Evolutionary conservation across 2,888 invertebrate genomes (phyloP), one percentile per base, ranked within the genome.

Genomic region (Sminthurinus aureus): DNA sequence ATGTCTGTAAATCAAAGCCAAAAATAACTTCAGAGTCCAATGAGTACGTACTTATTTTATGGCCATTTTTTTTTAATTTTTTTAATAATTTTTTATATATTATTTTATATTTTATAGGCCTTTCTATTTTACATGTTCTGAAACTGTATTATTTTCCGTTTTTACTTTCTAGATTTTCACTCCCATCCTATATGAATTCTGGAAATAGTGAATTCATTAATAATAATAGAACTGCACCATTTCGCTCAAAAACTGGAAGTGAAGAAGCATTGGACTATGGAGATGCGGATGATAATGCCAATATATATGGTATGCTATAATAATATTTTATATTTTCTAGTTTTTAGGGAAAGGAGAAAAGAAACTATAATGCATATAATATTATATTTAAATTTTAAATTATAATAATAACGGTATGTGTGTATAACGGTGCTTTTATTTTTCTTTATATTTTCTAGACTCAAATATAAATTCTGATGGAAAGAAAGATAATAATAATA

Each of bases 401-500:
- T 6, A 38, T 38, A 38, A 38, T 4, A 38, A 38, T 6, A 38
- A 38, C 38, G 6, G 6, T 38, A 38, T 38, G 6, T 38, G 6
- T 38, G 6, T 38, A 38, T 38, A 38, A 38, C 3, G 6, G 6
- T 38, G 38, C 38, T 38, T 38, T 38, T 38, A 38, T 38, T 38
- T 38, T 38, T 6, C 38, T 38, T 38, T 38, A 38, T 4, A 38
- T 38, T 38, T 38, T 38, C 38, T 38, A 22, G 15, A 50, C 20
- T 69, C 73, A 71, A 67, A 80, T 52, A n/a, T 51, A 11, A 81
- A 4, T 81, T 13, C 74, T 38, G 58, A 26, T 24, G 12, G 22
- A 9, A 79, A 75, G 38, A 81, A 81, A 52, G 81, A 77, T 6
- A 79, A 50, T 22, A 82, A 77, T 6, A 79, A 50, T 22, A 82